Base-by-base conservation (phyloP, 2,888 invertebrate species). In the Drosophila planitibia region DNA sequence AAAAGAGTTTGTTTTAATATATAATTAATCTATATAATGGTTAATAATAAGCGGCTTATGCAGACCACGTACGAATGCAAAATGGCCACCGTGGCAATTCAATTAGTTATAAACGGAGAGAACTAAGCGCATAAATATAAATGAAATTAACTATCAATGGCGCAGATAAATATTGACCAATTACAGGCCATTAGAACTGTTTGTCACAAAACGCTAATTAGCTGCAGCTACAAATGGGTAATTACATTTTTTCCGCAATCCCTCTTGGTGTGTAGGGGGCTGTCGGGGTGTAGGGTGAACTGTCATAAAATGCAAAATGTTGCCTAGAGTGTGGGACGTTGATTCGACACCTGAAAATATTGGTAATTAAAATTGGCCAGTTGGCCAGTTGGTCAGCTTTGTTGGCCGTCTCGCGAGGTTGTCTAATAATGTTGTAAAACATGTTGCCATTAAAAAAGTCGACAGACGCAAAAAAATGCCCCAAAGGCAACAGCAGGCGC, bases 361-460 rank as follows among this genome's bases (percentile, higher is more conserved):
- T 85, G 85, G 85, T 85, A 85, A 85, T 89, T 85, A 85, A 89
- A 85, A 87, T 82, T 89, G 55, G 82, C 81, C 86, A 75, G 71
- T 70, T 49, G 59, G 61, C 70, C 60, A 65, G 63, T 32, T 57
- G 28, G 32, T 22, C 7, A 14, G 22, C 41, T 57, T 51, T 53
- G 47, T 54, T 64, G 63, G 35, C 49, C 59, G 68, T 49, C 69
- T 54, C 72, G 35, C 39, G 68, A 66, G 58, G 76, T 64, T 86
- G 84, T 86, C 90, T 86, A 89, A 86, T 86, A 89, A 86, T 87
- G 90, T 86, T 86, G 85, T 89, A 86, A 89, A 86, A 86, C 85
- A 86, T 72, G 85, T 89, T 84, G 79, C 81, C 76, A 82, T 87
- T 87, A 79, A 77, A 74, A 77, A 66, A 82, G 69, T 37, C 85